Conservation (phyloP, 2,113 vertebrate species). For the Fregetta grallaria region DNA sequence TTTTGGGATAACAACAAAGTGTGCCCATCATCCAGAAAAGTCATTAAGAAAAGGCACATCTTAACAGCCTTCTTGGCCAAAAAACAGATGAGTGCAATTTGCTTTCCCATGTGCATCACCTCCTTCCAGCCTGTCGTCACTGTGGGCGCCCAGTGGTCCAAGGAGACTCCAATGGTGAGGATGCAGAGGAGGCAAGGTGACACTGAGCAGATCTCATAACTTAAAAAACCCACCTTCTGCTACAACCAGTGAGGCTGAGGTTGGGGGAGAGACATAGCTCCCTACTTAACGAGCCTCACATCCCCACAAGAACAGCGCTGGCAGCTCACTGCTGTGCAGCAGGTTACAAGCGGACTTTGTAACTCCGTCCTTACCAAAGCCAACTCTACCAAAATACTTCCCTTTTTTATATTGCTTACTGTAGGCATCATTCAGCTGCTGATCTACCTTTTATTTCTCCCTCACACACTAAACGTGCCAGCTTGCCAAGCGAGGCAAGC, state of each 20-base stretch:
- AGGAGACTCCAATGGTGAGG: neutral
- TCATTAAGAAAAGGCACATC: neutral
- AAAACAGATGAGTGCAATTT: neutral
- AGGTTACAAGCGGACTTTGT: neutral
- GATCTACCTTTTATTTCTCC: neutral
- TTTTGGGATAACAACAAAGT: neutral
- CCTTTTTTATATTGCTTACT: neutral
- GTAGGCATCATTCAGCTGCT: neutral
- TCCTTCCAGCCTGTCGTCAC: neutral
- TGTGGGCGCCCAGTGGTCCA: rapidly evolving
- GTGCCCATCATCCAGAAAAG: neutral
- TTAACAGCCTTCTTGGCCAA: neutral
- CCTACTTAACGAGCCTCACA: neutral
- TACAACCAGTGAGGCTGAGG: neutral
- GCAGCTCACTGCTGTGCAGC: neutral
- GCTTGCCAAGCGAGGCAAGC: neutral
- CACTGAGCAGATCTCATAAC: neutral
- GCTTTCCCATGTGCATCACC: neutral
- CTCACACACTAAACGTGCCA: neutral
- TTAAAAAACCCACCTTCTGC: neutral
- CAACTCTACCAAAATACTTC: neutral
- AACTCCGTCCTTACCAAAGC: neutral
- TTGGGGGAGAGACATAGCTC: rapidly evolving
- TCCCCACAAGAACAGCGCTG: neutral
- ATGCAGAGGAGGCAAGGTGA: neutral